Base-by-base conservation (phyloP, 2,888 invertebrate species). In the Drosophila nr. fundita region DNA sequence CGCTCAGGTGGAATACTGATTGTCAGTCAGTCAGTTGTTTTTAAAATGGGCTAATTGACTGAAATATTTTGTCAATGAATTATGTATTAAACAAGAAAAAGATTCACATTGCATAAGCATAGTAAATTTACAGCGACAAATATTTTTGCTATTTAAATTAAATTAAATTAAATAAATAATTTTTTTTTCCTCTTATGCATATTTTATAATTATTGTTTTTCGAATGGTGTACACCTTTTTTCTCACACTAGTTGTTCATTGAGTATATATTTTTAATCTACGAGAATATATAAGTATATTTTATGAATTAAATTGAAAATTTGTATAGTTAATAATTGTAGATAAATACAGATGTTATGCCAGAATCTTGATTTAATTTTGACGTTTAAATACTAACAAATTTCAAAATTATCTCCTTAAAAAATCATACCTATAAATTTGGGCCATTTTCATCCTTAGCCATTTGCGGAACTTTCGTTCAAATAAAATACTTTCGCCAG, bases 1-100 rank as follows among this genome's bases (percentile, higher is more conserved):
- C 71, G 63, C 38, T 73, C 71, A 78, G 57, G 62, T 62, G 83
- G 71, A 80, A 76, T 67, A 52, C 49, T 65, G 74, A 71, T 68
- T 62, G 8, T n/a, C 40, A 5, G 30, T 15, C 6, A n/a, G 27
- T 21, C n/a, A 4, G 4, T 27, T 6, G 21, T 0, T 29, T n/a
- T 5, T 21, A 7, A 2, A 5, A 18, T 36, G 29, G 21, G 6
- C 32, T 52, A 52, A 52, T 21, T 52, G 6, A 21, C 13, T 52
- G n/a, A n/a, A 52, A 8, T 52, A 30, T n/a, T 24, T 24, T 4
- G 21, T 10, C 18, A 27, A 7, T 24, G 24, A 45, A 15, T 45
- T 13, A 5, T 45, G 7, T 15, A 21, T 15, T 21, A 13, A 6
- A 2, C 7, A 15, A 24, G 15, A 21, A 15, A 15, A 24, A 21